These are phyloP conservation scores for Larimichthys polyactis DNA, from an alignment of 2,113 vertebrate species.

Conservation along the genomic window DNA sequence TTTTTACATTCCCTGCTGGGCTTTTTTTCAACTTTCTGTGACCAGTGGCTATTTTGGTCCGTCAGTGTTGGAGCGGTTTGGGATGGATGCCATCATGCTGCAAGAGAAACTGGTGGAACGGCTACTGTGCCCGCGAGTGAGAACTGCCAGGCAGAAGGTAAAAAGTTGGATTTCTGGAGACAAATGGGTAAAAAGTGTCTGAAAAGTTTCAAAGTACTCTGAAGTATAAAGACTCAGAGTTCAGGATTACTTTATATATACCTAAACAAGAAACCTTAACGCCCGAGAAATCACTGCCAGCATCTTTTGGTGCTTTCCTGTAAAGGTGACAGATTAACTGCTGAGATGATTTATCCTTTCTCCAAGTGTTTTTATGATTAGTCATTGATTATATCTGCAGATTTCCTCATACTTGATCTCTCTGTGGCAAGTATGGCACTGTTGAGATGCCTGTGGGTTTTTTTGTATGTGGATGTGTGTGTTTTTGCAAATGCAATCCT, in stretches of 20 bases:
- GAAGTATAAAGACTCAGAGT: background rate
- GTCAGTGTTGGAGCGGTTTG: conserved; percentile 68
- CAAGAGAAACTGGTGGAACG: conserved; percentile 96
- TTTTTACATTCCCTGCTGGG: conserved; percentile 23
- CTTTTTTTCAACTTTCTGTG: conserved; percentile 52
- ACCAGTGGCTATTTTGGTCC: conserved; percentile 68
- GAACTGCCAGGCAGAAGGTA: conserved; percentile 93
- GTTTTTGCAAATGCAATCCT: conserved; percentile 41
- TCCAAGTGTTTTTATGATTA: background rate
- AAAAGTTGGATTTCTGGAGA: conserved; percentile 15
- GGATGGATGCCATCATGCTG: conserved; percentile 95
- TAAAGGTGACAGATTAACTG: conserved; percentile 35
- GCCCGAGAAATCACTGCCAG: conserved; percentile 15
- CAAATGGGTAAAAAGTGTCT: background rate
- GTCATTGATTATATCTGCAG: conserved; percentile 16
- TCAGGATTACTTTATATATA: background rate
- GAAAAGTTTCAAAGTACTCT: background rate
- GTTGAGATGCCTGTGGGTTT: conserved; percentile 12
- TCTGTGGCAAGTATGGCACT: conserved; percentile 29
- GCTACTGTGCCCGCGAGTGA: conserved; percentile 92
- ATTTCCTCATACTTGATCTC: conserved; percentile 15
- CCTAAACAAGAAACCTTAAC: background rate
- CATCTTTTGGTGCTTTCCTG: conserved; percentile 20
- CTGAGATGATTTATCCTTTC: background rate
- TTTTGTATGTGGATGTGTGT: conserved; percentile 14